A percentile compares a stretch with the other conserved stretches of the same genome.
These are phyloP conservation scores for Heliconius sara DNA, from an alignment of 2,888 invertebrate species.

Conservation along the genomic window DNA sequence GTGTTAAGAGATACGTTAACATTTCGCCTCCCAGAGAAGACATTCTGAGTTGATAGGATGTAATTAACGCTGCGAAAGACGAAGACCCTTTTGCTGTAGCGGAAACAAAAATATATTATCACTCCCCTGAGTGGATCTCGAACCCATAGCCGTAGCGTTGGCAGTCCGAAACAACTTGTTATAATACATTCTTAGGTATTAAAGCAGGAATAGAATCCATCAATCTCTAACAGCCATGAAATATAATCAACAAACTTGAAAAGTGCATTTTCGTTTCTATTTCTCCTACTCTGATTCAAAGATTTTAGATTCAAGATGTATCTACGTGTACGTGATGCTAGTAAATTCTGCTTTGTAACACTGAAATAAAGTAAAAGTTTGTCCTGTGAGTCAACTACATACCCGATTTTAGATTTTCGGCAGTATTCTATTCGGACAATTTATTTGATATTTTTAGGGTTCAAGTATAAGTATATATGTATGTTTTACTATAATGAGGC, in stretches of 20 bases:
- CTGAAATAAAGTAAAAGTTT: constrained; percentile 41
- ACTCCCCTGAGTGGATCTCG: neutral
- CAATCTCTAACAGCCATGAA: neutral
- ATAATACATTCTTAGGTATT: neutral
- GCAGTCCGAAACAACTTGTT: too few species aligned
- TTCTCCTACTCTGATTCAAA: constrained; percentile 33
- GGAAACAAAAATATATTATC: neutral
- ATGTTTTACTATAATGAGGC: too few species aligned
- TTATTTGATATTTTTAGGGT: constrained; percentile 1
- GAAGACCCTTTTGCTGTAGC: neutral
- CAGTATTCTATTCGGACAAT: constrained; percentile 1
- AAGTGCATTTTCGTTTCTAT: constrained; percentile 16
- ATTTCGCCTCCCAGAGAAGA: too few species aligned
- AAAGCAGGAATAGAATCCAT: neutral
- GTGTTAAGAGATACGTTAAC: too few species aligned
- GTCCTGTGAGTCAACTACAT: constrained; percentile 34
- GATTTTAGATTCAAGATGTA: constrained; percentile 29
- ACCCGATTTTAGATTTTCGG: constrained; percentile 20
- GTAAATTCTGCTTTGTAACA: constrained; percentile 41
- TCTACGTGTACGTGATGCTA: constrained; percentile 31
- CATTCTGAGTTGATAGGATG: neutral
- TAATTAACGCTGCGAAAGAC: neutral
- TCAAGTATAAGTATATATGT: too few species aligned
- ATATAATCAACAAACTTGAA: neutral
- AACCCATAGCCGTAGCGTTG: neutral